phyloP scores from a whole-genome alignment of 2,888 invertebrate species.

The Caenorhabditis sulstoni region DNA sequence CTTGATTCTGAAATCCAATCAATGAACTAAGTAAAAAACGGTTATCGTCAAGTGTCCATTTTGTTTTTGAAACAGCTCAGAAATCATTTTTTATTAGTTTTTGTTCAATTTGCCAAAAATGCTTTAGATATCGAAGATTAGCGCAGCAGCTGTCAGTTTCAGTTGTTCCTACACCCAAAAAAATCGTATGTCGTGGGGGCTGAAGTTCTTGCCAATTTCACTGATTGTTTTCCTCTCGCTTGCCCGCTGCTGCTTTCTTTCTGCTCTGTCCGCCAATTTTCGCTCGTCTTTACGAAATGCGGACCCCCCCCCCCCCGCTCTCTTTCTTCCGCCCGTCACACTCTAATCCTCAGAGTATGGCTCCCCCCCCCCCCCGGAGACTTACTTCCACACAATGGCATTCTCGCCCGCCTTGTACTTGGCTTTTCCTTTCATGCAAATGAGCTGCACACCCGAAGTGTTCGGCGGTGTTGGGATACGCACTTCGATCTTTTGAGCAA shows the following conservation, averaged over 20 bases:
- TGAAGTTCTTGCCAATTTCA: conserved; percentile 11
- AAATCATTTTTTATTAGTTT: no score
- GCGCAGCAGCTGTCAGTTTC: neutral
- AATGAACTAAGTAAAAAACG: neutral
- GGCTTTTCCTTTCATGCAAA: conserved; percentile 97
- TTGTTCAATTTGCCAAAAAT: no score
- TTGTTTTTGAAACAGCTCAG: no score
- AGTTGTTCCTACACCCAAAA: neutral
- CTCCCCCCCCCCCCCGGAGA: conserved; percentile 22
- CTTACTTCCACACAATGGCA: conserved; percentile 96
- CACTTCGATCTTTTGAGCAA: conserved; percentile 98
- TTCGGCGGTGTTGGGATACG: conserved; percentile 98
- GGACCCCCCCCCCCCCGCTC: neutral
- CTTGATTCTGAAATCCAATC: conserved; percentile 82
- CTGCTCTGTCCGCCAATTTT: conserved; percentile 11
- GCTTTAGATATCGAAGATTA: no score
- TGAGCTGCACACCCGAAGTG: conserved; percentile 97
- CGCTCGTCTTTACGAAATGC: neutral
- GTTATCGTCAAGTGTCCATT: no score
- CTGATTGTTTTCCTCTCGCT: conserved; percentile 38
- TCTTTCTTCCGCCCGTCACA: conserved; percentile 15
- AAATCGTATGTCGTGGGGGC: neutral
- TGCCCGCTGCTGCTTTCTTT: neutral
- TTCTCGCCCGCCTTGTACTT: conserved; percentile 99
- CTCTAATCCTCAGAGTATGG: conserved; percentile 25